Percentiles rank a stretch among this genome's conserved stretches.
These are phyloP conservation scores for Tridacna gigas DNA, from an alignment of 2,888 invertebrate genomes.

Conservation along the genomic window DNA sequence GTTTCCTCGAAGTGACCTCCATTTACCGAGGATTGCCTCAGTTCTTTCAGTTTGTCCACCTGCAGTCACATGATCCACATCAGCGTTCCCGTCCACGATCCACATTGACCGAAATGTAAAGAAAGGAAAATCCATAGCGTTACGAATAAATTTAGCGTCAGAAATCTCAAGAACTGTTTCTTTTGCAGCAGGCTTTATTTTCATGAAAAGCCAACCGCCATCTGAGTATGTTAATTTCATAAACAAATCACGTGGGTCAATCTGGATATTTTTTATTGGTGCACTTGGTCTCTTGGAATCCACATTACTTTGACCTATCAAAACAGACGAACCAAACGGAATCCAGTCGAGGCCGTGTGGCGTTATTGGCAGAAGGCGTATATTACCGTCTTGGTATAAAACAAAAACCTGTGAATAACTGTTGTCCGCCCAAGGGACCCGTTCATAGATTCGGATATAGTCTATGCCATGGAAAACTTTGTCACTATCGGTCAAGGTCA, in stretches of 20 bases:
- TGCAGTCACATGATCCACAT: conserved; percentile 71
- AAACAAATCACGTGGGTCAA: conserved; percentile 55
- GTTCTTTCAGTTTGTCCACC: conserved; percentile 50
- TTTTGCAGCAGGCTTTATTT: conserved; percentile 29
- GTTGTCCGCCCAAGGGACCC: conserved; percentile 65
- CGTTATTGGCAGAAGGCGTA: conserved; percentile 67
- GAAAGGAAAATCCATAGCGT: conserved; percentile 56
- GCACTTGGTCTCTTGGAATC: conserved; percentile 60
- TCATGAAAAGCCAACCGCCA: conserved; percentile 41
- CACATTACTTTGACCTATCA: conserved; percentile 69
- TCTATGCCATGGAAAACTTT: conserved; percentile 50
- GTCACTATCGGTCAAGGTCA: conserved; percentile 50
- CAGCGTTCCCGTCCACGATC: conserved; percentile 70
- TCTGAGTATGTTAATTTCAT: conserved; percentile 64
- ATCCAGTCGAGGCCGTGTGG: conserved; percentile 75
- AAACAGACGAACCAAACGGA: conserved; percentile 74
- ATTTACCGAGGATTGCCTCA: conserved; percentile 49
- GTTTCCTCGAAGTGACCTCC: conserved; percentile 62
- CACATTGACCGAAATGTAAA: conserved; percentile 72
- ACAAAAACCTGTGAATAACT: conserved; percentile 72
- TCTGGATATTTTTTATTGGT: conserved; percentile 62
- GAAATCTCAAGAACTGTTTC: conserved; percentile 48
- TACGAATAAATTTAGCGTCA: conserved; percentile 25
- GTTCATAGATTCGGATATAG: conserved; percentile 66
- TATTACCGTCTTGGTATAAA: conserved; percentile 75